Percentiles rank a stretch among this genome's conserved stretches.
These are phyloP conservation scores for Mus spretus DNA, from an alignment of 2,797 vertebrate genomes.

Conservation along the genomic window DNA sequence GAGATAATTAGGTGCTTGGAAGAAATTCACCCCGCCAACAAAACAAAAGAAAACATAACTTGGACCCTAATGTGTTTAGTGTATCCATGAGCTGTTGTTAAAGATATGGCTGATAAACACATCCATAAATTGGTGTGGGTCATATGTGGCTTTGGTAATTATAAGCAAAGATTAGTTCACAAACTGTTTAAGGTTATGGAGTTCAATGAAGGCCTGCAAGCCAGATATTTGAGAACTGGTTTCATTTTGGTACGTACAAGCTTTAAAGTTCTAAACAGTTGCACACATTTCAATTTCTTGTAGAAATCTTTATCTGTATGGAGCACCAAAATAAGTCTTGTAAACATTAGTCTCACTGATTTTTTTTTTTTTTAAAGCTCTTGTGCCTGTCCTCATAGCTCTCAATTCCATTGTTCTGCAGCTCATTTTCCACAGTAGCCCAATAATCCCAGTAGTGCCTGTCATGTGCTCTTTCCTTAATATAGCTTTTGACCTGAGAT, in stretches of 20 bases:
- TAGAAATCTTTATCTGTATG: neutral
- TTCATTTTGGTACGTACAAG: neutral
- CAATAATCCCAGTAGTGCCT: neutral
- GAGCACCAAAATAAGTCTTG: neutral
- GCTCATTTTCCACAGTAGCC: neutral
- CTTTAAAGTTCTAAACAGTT: neutral
- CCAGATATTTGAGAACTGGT: neutral
- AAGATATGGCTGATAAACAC: neutral
- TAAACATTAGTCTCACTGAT: neutral
- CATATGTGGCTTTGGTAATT: neutral
- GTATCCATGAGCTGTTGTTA: neutral
- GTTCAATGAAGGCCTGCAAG: neutral
- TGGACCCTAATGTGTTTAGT: neutral
- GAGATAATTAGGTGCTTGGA: neutral
- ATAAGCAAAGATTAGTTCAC: neutral
- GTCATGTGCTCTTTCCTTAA: neutral
- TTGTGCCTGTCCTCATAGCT: neutral
- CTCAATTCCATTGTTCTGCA: conserved; percentile 68
- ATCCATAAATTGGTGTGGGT: neutral
- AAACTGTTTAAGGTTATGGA: neutral
- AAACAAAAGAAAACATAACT: neutral
- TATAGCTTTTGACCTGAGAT: neutral
- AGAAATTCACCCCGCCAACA: neutral
- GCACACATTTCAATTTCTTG: neutral
- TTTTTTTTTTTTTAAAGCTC: neutral